These are phyloP conservation scores for Habroteleia sp. DNA, from an alignment of 2,888 invertebrate genomes.

Conservation along the genomic window DNA sequence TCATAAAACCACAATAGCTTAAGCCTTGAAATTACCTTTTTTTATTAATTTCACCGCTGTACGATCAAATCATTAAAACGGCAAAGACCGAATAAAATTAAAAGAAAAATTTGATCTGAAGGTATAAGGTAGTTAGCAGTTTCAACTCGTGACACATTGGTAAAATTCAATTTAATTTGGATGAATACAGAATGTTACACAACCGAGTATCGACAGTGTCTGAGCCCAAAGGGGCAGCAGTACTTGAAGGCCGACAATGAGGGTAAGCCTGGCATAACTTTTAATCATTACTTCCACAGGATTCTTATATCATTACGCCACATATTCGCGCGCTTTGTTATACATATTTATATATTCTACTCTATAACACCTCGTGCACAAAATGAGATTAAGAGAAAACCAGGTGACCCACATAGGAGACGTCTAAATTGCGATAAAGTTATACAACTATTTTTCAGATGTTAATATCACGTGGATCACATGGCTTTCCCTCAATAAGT, in stretches of 20 bases:
- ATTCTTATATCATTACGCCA: constrained; percentile 74
- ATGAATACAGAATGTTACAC: constrained; percentile 82
- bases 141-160: constrained; percentile 50
- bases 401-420: constrained; percentile 36
- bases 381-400: constrained; percentile 36
- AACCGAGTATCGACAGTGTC: constrained; percentile 89
- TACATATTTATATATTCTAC: constrained; percentile 44
- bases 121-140: constrained; percentile 51
- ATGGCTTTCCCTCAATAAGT: constrained; percentile 20
- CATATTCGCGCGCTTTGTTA: constrained; percentile 64
- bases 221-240: constrained; percentile 90
- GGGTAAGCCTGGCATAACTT: constrained; percentile 85
- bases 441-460: constrained; percentile 4
- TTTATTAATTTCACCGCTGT: constrained; percentile 7
- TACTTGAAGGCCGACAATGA: constrained; percentile 92
- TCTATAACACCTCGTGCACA: constrained; percentile 42
- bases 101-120: constrained; percentile 47
- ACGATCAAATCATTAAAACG: constrained; percentile 5
- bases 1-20: constrained; percentile 7
- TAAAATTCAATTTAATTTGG: constrained; percentile 75
- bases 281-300: constrained; percentile 78
- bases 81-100: constrained; percentile 6
- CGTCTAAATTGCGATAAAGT: constrained; percentile 15
- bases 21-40: background rate
- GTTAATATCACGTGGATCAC: constrained; percentile 11